Evolutionary conservation across 2,888 invertebrate species (phyloP), one percentile per base, ranked within the genome.

Genomic region (Chrysodeixis includens): DNA sequence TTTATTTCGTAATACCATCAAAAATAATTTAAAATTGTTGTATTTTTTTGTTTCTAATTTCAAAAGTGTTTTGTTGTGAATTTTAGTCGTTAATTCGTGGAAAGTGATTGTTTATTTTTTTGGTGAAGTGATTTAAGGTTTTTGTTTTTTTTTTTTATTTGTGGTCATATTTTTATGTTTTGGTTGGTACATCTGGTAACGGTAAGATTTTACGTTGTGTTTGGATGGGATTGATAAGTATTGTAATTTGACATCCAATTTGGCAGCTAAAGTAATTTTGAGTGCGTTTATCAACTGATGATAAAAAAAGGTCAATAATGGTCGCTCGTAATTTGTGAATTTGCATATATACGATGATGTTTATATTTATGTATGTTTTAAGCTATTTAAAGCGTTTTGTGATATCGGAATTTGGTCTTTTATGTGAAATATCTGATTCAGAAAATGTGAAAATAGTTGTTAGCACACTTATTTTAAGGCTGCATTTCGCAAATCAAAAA

Each of bases 81-180:
- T 62, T 77, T 18, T 49, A 44, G 32, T 67, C 18, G 32, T 60
- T 66, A 20, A 53, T 66, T 57, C 12, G 54, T 63, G 56, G 40
- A 62, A 58, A 71, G 79, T 76, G 76, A 20, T 58, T 58, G 44
- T 54, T 70, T 54, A 54, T 56, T 46, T 49, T 22, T 54, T 62
- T 8, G 55, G 82, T 81, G 74, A 32, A 62, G 79, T 79, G 79
- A 52, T 62, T 60, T 20, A 35, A 60, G 69, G 52, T 44, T 52
- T 66, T 59, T n/a, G n/a, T n/a, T n/a, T n/a, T n/a, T n/a, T n/a
- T n/a, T n/a, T n/a, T n/a, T n/a, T n/a, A n/a, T n/a, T n/a, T 63
- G 69, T 75, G 82, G 71, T 82, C 75, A 70, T 79, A 78, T 78
- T 82, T 78, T 82, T 80, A 75, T 75, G 68, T 66, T 77, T 66